Conservation (phyloP, 2,888 invertebrate genomes). For the Nymphalis urticae region DNA sequence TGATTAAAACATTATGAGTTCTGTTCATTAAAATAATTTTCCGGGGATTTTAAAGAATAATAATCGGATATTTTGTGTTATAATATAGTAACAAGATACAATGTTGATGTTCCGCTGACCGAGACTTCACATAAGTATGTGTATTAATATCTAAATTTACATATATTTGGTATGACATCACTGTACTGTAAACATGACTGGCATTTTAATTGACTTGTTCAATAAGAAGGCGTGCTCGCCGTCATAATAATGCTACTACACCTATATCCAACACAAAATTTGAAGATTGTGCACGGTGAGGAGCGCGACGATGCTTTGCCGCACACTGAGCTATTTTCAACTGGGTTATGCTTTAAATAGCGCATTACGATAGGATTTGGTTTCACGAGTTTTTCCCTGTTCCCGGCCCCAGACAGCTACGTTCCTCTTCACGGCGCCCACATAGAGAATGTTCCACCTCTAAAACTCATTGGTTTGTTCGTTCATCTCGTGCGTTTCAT, state of each 20-base stretch:
- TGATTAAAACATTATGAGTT: no score
- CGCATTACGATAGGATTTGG: conserved; percentile 81
- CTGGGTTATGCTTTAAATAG: conserved; percentile 81
- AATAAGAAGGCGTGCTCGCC: conserved; percentile 25
- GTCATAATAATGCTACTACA: conserved; percentile 66
- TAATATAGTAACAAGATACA: no score
- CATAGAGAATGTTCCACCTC: conserved; percentile 65
- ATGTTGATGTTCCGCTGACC: no score
- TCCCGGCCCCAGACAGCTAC: conserved; percentile 65
- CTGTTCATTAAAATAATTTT: no score
- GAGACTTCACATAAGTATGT: not conserved
- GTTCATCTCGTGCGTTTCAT: conserved; percentile 27
- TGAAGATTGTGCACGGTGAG: conserved; percentile 75
- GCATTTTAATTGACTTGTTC: conserved; percentile 5
- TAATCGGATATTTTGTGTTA: no score
- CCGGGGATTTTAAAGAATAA: no score
- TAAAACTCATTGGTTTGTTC: conserved; percentile 58
- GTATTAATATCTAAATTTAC: conserved; percentile 4
- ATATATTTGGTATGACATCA: conserved; percentile 1
- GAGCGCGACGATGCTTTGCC: conserved; percentile 77
- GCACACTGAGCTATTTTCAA: conserved; percentile 78
- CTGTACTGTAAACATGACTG: not conserved
- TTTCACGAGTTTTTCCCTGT: conserved; percentile 80
- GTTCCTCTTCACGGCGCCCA: conserved; percentile 66
- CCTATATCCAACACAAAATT: conserved; percentile 75